Conservation (phyloP, 2,113 vertebrate species). For the Epinephelus moara region DNA sequence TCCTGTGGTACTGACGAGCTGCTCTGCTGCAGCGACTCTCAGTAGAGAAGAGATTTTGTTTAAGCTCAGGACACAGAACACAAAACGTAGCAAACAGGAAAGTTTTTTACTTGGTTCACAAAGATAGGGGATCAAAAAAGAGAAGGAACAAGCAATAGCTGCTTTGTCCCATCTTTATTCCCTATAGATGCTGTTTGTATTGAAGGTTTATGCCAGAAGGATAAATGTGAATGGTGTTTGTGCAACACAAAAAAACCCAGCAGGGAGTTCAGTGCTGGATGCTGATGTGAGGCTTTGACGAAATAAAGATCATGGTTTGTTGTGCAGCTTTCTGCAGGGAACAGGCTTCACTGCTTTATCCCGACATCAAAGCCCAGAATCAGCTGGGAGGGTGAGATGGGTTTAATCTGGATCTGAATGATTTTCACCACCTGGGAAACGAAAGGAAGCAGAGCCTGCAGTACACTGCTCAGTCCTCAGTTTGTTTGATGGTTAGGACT, state of each 20-base stretch:
- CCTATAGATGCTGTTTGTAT: slow-evolving; percentile 1
- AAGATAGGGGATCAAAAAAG: slow-evolving; percentile 9
- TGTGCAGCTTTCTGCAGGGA: slow-evolving; percentile 36
- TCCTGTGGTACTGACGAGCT: neutral
- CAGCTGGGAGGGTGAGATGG: slow-evolving; percentile 17
- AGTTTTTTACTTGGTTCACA: slow-evolving; percentile 4
- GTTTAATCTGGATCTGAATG: slow-evolving; percentile 26
- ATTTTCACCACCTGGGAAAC: slow-evolving; percentile 14
- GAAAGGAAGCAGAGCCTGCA: neutral
- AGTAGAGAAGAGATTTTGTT: neutral
- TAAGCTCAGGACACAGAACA: neutral
- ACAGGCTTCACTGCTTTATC: slow-evolving; percentile 27
- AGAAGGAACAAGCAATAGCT: neutral
- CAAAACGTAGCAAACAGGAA: neutral
- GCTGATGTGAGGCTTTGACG: slow-evolving; percentile 54
- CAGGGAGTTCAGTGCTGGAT: slow-evolving; percentile 47
- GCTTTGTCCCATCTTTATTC: neutral
- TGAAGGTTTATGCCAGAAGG: slow-evolving; percentile 14
- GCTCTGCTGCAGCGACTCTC: neutral
- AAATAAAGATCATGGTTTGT: slow-evolving; percentile 38
- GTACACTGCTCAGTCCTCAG: neutral
- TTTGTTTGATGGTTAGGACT: neutral
- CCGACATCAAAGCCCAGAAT: slow-evolving; percentile 54
- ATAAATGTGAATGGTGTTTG: slow-evolving; percentile 18
- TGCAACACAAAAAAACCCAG: slow-evolving; percentile 32